Conservation (phyloP, 2,113 vertebrate genomes). For the Otus sunia region DNA sequence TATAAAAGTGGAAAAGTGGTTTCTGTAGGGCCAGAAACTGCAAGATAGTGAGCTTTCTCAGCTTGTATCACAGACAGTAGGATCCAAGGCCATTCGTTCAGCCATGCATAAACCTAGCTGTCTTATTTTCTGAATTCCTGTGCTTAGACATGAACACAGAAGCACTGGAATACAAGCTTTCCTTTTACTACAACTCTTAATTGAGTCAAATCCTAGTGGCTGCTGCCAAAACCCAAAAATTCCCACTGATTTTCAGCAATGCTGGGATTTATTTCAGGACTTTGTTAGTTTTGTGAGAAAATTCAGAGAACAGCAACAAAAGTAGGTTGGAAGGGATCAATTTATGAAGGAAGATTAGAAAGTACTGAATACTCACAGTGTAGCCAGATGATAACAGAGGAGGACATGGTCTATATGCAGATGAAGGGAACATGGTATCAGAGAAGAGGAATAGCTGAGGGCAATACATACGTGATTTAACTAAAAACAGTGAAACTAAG, state of each 20-base stretch:
- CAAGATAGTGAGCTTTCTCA: neutral
- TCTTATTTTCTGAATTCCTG: neutral
- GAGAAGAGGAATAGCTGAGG: neutral
- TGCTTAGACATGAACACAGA: neutral
- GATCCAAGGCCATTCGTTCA: neutral
- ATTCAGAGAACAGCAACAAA: neutral
- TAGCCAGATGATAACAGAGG: fast-evolving
- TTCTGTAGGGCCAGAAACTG: neutral
- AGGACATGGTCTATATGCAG: fast-evolving
- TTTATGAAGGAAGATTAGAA: neutral
- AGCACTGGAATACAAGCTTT: neutral
- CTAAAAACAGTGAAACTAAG: neutral
- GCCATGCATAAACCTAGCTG: fast-evolving
- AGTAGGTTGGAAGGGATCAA: neutral
- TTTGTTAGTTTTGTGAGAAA: neutral
- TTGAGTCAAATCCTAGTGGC: neutral
- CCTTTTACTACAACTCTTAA: neutral
- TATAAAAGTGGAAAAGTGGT: neutral
- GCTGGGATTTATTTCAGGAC: neutral
- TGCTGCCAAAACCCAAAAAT: neutral
- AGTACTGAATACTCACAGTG: neutral
- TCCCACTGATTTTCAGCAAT: neutral
- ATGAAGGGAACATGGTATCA: neutral
- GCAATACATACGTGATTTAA: neutral
- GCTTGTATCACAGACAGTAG: neutral